Evolutionary conservation across 2,797 vertebrate genomes (phyloP), one percentile per base, ranked within the genome.

Genomic region (Takifugu rubripes): DNA sequence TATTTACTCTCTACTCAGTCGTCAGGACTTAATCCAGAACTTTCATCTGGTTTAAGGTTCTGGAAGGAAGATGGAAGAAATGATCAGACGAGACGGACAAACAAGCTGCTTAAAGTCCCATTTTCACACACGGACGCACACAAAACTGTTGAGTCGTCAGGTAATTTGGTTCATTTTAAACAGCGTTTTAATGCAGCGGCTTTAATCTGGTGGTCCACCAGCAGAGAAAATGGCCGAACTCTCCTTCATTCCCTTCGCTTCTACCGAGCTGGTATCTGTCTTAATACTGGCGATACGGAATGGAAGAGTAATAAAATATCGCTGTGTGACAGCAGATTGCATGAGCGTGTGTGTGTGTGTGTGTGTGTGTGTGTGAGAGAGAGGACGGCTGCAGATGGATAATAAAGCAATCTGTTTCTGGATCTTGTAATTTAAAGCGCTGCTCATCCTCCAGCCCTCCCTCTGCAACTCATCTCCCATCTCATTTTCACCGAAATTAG

Each of bases 341-440:
- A 69, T 55, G 74, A 54, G 44, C 9, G 42, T 24, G 66, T 43
- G 59, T 52, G 59, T 49, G 58, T 49, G 47, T 51, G 59, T 49
- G 54, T 60, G 42, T 24, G 66, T 43, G 59, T 52, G 59, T 49
- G 58, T 49, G 47, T 51, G 59, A 47, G 52, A 57, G 54, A 58
- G 77, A 78, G 73, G 74, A 81, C 78, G 66, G 77, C 75, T 80
- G 81, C 78, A 84, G 84, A 86, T 74, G 66, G 82, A 82, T 83
- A 79, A 87, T 86, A 86, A 86, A 87, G 84, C 88, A 89, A 89
- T 90, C 83, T 88, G 84, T 83, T 88, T 86, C 79, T 84, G 78
- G 82, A 88, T 79, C 78, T 81, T 82, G 75, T 88, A 77, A 89
- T 88, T 87, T 82, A 85, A 87, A 87, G 64, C 56, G 36, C 73